Percentiles rank a stretch among this genome's conserved stretches.
These are phyloP conservation scores for Entelurus aequoreus DNA, from an alignment of 2,113 vertebrate species.

Conservation along the genomic window DNA sequence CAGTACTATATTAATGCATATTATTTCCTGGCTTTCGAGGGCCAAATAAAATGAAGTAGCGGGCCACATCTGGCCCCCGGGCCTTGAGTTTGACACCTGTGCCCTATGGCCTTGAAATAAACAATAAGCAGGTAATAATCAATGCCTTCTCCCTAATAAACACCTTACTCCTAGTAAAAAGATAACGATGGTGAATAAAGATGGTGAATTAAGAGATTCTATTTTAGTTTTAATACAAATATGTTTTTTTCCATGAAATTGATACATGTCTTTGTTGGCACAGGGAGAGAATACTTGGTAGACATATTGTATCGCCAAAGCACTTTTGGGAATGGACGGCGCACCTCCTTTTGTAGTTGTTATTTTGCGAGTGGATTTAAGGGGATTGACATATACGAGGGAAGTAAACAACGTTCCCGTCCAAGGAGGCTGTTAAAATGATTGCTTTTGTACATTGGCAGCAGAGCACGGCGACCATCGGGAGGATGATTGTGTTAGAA, in stretches of 20 bases:
- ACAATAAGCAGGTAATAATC: too few species aligned
- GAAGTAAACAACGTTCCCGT: slow-evolving; percentile 7
- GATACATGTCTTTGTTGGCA: slow-evolving; percentile 13
- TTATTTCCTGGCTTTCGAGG: too few species aligned
- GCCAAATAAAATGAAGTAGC: too few species aligned
- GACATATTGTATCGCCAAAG: slow-evolving; percentile 2
- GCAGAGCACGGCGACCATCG: slow-evolving; percentile 6
- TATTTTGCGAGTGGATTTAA: slow-evolving; percentile 15
- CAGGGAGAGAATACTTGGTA: slow-evolving; percentile 5
- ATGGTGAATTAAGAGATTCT: slow-evolving; percentile 1
- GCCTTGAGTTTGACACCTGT: too few species aligned
- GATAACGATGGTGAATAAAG: background rate
- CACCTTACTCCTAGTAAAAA: background rate
- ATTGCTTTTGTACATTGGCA: slow-evolving; percentile 9
- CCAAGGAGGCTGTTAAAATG: slow-evolving; percentile 28
- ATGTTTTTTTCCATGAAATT: slow-evolving; percentile 36
- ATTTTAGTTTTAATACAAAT: slow-evolving; percentile 21
- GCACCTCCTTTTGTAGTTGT: slow-evolving; percentile 36
- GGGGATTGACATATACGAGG: slow-evolving; percentile 9
- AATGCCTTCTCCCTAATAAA: too few species aligned
- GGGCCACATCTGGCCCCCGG: too few species aligned
- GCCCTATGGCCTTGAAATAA: too few species aligned
- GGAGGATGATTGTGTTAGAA: background rate
- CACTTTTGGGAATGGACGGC: slow-evolving; percentile 3
- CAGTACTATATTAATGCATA: too few species aligned